Conservation (phyloP, 2,113 vertebrate species). For the Odocoileus hemionus region DNA sequence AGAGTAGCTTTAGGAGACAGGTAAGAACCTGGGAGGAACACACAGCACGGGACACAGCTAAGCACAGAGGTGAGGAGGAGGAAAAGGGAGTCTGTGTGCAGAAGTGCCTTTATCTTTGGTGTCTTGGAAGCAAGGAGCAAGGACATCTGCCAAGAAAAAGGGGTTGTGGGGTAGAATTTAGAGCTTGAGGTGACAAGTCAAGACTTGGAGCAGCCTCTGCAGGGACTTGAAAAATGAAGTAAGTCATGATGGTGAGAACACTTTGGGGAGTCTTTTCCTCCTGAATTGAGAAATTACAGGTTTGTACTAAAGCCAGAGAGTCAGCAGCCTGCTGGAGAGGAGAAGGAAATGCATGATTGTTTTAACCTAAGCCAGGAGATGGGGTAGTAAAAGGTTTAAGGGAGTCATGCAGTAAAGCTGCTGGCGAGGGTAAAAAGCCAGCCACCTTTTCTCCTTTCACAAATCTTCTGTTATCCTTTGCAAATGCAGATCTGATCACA, state of each 20-base stretch:
- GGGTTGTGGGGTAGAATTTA: not conserved
- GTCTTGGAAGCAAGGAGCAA: not conserved
- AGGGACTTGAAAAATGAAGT: not conserved
- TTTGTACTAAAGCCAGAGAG: not conserved
- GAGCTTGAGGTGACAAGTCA: not conserved
- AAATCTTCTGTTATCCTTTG: not conserved
- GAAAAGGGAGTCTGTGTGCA: no score
- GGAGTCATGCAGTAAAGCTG: not conserved
- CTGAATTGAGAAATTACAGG: not conserved
- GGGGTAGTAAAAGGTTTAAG: not conserved
- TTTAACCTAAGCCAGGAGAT: not conserved
- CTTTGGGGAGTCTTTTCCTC: not conserved
- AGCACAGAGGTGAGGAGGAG: not conserved
- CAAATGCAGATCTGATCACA: not conserved
- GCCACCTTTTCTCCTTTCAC: not conserved
- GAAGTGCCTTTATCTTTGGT: not conserved
- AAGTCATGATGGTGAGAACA: not conserved
- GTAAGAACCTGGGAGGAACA: not conserved
- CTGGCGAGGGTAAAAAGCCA: not conserved
- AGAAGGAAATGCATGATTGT: not conserved
- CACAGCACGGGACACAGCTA: not conserved
- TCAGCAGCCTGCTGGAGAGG: not conserved
- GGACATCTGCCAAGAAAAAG: not conserved
- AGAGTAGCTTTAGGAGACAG: not conserved
- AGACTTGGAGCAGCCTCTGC: not conserved